Conservation (phyloP, 30 jellyfish, hydroid and myxozoan species). For the Pseudorhiza aurosa region DNA sequence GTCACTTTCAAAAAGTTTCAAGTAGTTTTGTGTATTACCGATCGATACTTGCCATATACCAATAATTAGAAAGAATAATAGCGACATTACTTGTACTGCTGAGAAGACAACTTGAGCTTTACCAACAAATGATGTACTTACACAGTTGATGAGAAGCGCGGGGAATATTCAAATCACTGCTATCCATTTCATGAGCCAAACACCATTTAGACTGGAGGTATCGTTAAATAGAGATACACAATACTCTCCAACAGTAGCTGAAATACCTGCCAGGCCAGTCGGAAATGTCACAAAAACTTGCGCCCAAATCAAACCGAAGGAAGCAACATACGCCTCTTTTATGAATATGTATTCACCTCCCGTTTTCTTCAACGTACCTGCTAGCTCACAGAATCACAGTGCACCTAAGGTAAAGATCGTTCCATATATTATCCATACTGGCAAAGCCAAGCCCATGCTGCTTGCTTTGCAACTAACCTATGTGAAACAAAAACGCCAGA, state of each 20-base stretch:
- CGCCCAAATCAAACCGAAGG: conserved; percentile 14
- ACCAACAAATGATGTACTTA: not conserved
- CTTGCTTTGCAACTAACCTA: conserved; percentile 35
- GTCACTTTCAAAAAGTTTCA: not conserved
- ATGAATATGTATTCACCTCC: conserved; percentile 55
- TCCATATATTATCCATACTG: conserved; percentile 43
- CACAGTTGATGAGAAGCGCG: not conserved
- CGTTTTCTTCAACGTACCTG: conserved; percentile 28
- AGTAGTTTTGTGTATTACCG: conserved; percentile 4
- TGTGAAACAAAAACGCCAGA: conserved; percentile 36
- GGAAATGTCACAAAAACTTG: conserved; percentile 8
- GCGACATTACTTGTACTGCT: conserved; percentile 4
- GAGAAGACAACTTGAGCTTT: conserved; percentile 13
- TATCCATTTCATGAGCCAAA: conserved; percentile 13
- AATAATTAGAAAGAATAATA: not conserved
- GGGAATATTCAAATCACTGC: not conserved
- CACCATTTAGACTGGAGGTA: not conserved
- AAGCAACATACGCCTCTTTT: conserved; percentile 19
- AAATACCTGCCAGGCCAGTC: not conserved
- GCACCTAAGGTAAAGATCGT: conserved; percentile 41
- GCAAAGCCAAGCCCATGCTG: conserved; percentile 43
- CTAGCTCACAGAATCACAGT: conserved; percentile 54
- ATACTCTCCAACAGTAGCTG: conserved; percentile 8
- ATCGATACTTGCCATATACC: conserved; percentile 24
- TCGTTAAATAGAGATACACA: conserved; percentile 6